Conservation (phyloP, 2,888 invertebrate species). For the Sminthurides aquaticus region DNA sequence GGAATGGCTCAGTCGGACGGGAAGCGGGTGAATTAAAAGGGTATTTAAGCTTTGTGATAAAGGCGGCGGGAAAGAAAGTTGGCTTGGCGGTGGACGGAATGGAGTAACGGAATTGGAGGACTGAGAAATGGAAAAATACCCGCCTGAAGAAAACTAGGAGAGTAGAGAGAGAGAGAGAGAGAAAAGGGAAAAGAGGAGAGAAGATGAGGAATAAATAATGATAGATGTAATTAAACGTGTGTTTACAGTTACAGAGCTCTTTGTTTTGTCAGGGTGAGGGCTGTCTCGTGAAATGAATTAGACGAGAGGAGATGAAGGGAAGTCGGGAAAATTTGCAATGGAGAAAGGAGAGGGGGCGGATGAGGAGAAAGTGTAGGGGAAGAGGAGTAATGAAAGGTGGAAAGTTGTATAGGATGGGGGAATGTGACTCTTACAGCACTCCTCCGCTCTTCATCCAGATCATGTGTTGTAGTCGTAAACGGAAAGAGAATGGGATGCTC, state of each 20-base stretch:
- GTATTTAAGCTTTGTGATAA: not conserved
- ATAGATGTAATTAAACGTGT: not conserved
- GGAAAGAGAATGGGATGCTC: slow-evolving; percentile 28
- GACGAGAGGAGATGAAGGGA: slow-evolving; percentile 26
- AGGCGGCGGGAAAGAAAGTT: not conserved
- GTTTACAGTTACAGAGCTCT: not conserved
- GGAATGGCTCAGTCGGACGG: no score
- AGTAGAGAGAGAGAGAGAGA: not conserved
- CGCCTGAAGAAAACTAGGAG: not conserved
- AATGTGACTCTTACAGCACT: not conserved
- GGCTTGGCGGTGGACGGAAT: not conserved
- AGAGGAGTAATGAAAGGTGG: slow-evolving; percentile 13
- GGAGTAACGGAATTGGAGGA: no score
- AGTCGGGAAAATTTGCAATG: no score
- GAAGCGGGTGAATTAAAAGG: not conserved
- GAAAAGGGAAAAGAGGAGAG: not conserved
- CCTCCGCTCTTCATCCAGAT: not conserved
- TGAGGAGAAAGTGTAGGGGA: slow-evolving; percentile 24
- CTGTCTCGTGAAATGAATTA: not conserved
- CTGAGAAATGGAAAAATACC: not conserved
- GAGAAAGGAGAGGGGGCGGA: slow-evolving; percentile 31
- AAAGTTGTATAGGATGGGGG: slow-evolving; percentile 3
- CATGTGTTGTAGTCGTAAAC: slow-evolving; percentile 2
- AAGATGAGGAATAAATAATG: not conserved
- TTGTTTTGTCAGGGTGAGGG: not conserved